Conservation (phyloP, 2,113 vertebrate genomes). For the Apteryx owenii region DNA sequence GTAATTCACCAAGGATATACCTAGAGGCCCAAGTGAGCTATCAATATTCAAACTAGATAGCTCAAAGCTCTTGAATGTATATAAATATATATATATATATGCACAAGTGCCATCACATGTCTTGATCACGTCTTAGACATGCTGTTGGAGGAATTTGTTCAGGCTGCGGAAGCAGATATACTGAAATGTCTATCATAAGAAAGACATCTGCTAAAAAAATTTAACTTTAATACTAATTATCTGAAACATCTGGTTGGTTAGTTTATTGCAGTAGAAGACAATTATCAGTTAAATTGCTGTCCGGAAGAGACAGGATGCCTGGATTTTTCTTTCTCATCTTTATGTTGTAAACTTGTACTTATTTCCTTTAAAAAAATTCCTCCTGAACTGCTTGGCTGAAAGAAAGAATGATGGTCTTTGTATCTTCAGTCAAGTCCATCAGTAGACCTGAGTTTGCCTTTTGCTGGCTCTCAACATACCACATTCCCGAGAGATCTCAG, state of each 20-base stretch:
- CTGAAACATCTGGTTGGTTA: constrained; percentile 53
- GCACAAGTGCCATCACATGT: not conserved
- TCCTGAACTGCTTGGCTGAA: not conserved
- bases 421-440: not conserved
- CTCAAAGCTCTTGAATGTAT: not conserved
- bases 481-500: not conserved
- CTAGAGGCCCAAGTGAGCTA: not conserved
- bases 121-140: not conserved
- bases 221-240: constrained; percentile 41
- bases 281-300: not conserved
- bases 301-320: not conserved
- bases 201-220: constrained; percentile 52
- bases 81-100: not conserved
- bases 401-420: not conserved
- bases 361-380: not conserved
- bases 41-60: not conserved
- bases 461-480: not conserved
- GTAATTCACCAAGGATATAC: not conserved
- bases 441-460: not conserved
- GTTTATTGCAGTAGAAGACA: constrained; percentile 18
- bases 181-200: not conserved
- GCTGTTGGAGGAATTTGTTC: not conserved
- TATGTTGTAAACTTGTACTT: not conserved
- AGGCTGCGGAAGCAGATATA: not conserved
- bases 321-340: not conserved